Evolutionary conservation across 2,888 invertebrate species (phyloP).

Genomic region (Diloba caeruleocephala): DNA sequence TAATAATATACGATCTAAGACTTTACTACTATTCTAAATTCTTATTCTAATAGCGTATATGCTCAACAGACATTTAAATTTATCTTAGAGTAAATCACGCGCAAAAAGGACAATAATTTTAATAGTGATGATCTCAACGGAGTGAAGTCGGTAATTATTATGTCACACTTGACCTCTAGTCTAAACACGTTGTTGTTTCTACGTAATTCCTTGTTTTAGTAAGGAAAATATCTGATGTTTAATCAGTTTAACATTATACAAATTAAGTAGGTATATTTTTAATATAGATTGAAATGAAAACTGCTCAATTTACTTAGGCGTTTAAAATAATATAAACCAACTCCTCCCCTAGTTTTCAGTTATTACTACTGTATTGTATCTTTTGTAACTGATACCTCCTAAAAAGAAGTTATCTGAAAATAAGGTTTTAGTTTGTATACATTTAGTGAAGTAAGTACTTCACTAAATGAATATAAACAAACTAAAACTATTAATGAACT

Average conservation of each 20-base stretch:
- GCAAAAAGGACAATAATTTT: conserved; percentile 61
- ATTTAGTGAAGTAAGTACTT: conserved; percentile 1
- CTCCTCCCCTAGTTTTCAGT: no score
- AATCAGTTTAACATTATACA: conserved; percentile 20
- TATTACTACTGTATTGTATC: no score
- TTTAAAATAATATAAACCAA: no score
- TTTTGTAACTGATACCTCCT: no score
- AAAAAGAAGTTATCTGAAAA: no score
- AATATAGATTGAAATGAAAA: no score
- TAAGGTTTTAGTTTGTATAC: conserved; percentile 10
- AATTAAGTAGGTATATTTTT: no score
- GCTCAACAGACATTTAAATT: conserved; percentile 38
- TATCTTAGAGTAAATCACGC: conserved; percentile 56
- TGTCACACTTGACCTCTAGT: conserved; percentile 58
- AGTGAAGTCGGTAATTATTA: conserved; percentile 61
- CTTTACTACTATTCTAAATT: no score
- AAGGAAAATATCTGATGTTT: conserved; percentile 32
- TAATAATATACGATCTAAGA: no score
- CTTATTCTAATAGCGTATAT: conserved; percentile 40
- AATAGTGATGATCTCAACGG: conserved; percentile 75
- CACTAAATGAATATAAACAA: no score
- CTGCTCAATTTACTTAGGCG: no score
- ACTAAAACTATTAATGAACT: no score
- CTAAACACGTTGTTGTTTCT: conserved; percentile 42
- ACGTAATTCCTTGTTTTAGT: conserved; percentile 34